Conservation (phyloP, 2,797 vertebrate species). For the Anabacerthia variegaticeps region DNA sequence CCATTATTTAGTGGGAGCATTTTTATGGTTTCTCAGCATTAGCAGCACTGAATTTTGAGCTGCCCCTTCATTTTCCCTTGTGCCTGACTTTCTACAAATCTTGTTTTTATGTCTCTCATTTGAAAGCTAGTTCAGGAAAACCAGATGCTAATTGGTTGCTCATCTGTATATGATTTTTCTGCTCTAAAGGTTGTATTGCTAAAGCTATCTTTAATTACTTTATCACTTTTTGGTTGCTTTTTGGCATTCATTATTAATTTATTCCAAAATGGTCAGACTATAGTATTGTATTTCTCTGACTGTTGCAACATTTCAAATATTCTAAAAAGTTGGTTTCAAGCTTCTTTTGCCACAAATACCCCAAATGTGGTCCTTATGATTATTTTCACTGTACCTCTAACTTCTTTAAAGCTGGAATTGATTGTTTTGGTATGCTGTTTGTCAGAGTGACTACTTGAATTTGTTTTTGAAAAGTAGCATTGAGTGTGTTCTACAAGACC, state of each 20-base stretch:
- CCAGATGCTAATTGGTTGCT: background rate
- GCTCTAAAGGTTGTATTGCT: background rate
- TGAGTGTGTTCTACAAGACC: background rate
- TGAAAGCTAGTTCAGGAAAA: background rate
- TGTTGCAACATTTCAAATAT: background rate
- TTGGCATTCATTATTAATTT: background rate
- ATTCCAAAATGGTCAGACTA: background rate
- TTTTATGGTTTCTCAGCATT: background rate
- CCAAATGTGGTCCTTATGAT: background rate
- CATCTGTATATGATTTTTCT: background rate
- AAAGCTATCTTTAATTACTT: background rate
- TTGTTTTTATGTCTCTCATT: background rate
- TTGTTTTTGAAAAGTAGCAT: background rate
- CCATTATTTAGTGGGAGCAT: background rate
- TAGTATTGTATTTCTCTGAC: background rate
- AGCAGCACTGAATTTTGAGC: background rate
- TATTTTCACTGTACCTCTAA: background rate
- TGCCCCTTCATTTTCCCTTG: background rate
- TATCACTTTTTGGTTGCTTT: background rate
- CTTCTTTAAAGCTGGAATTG: background rate
- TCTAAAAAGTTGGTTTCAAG: background rate
- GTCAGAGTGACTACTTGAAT: background rate
- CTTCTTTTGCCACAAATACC: background rate
- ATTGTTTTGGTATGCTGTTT: background rate
- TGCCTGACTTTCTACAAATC: background rate